Conservation (phyloP, 2,113 vertebrate genomes). For the Oenanthe oenanthe region DNA sequence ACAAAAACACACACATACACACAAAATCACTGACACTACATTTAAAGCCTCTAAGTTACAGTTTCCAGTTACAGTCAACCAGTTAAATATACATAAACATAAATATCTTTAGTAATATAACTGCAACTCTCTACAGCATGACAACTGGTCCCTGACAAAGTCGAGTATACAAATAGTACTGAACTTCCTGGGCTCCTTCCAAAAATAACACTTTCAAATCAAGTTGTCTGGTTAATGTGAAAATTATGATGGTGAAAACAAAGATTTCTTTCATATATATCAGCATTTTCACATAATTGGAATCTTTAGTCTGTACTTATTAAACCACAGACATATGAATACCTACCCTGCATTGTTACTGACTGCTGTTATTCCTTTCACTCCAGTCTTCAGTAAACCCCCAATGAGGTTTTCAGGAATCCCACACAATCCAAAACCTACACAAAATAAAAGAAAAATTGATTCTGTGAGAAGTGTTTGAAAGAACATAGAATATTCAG, state of each 20-base stretch:
- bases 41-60: not conserved
- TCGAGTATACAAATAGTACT: not conserved
- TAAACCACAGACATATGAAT: not conserved
- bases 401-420: slow-evolving; percentile 97
- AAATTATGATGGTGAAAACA: not conserved
- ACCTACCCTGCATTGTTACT: slow-evolving; percentile 98
- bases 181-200: not conserved
- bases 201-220: not conserved
- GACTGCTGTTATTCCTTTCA: slow-evolving; percentile 90
- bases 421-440: slow-evolving; percentile 96
- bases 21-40: not conserved
- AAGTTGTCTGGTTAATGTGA: not conserved
- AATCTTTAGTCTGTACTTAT: not conserved
- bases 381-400: slow-evolving; percentile 90
- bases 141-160: not conserved
- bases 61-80: not conserved
- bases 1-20: not conserved
- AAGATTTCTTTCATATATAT: not conserved
- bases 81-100: not conserved
- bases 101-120: not conserved
- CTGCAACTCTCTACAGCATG: not conserved
- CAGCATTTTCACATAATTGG: not conserved
- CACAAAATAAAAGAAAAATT: not conserved
- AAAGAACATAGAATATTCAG: not conserved
- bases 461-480: not conserved